A percentile compares a stretch with the other conserved stretches of the same genome.
Conservation (phyloP, 2,113 vertebrate species). For the Sprattus sprattus region DNA sequence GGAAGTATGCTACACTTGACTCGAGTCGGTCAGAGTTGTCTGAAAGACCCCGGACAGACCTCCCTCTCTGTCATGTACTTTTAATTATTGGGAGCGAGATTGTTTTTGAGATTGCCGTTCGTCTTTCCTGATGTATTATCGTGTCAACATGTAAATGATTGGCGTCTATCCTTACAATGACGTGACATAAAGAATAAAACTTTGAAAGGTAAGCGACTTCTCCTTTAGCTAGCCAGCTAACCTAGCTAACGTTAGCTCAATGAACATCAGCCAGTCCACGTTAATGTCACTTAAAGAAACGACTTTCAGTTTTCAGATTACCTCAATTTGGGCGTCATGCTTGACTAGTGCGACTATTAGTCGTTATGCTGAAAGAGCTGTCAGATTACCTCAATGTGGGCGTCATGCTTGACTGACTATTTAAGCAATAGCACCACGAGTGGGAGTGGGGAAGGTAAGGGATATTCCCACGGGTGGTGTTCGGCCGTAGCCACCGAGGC, state of each 20-base stretch:
- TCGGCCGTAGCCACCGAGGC: no score
- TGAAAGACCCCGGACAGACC: not conserved
- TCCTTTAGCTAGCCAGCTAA: not conserved
- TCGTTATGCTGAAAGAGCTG: no score
- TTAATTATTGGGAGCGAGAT: not conserved
- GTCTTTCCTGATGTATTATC: not conserved
- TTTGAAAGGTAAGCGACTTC: not conserved
- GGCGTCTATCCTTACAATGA: not conserved
- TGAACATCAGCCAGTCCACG: not conserved
- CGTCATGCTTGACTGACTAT: no score
- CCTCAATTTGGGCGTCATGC: not conserved
- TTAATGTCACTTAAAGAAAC: not conserved
- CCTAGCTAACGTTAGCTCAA: not conserved
- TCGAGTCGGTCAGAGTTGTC: not conserved
- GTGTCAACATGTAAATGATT: not conserved
- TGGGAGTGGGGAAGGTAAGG: no score
- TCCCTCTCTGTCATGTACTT: not conserved
- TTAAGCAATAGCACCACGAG: no score
- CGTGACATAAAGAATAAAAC: not conserved
- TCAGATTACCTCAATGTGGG: no score
- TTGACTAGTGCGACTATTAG: not conserved
- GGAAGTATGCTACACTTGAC: not conserved
- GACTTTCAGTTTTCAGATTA: not conserved
- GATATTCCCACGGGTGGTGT: no score
- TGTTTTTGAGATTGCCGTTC: not conserved